These are phyloP conservation scores for Epinotia brunnichana DNA, from an alignment of 2,888 invertebrate species.

Conservation along the genomic window DNA sequence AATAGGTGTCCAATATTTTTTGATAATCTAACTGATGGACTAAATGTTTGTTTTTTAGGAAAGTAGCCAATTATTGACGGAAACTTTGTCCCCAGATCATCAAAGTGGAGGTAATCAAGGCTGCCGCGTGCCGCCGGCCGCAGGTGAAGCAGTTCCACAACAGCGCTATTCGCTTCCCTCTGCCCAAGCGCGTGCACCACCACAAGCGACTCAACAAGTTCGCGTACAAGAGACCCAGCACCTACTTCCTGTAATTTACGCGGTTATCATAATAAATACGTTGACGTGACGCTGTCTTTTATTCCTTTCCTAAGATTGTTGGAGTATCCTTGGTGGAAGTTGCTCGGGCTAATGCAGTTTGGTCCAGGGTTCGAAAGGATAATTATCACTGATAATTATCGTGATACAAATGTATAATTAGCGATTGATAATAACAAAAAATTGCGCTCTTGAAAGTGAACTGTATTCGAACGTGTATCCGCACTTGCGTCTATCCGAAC, in stretches of 20 bases:
- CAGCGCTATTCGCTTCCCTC: constrained; percentile 97
- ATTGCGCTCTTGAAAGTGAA: too few species aligned
- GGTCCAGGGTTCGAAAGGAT: too few species aligned
- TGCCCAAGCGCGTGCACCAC: constrained; percentile 95
- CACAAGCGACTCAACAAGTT: constrained; percentile 92
- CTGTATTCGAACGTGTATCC: too few species aligned
- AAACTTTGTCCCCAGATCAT: constrained; percentile 89
- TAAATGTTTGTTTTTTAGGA: too few species aligned
- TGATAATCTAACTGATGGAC: too few species aligned
- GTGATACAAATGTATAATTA: too few species aligned
- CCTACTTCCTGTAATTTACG: constrained; percentile 86
- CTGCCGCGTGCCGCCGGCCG: constrained; percentile 94
- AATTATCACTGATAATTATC: too few species aligned
- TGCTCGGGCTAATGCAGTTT: neutral
- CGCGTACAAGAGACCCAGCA: constrained; percentile 92
- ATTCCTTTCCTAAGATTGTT: neutral
- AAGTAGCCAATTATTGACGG: too few species aligned
- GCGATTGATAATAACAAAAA: too few species aligned
- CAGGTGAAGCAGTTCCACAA: constrained; percentile 99
- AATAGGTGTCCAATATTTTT: too few species aligned
- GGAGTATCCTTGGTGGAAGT: neutral
- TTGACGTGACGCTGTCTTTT: constrained; percentile 53
- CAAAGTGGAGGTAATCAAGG: constrained; percentile 96
- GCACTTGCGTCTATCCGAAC: too few species aligned
- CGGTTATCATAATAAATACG: constrained; percentile 61